Percentiles rank a stretch among this genome's conserved stretches.
Evolutionary conservation across 2,888 invertebrate species (phyloP).

Genomic region (Cabera pusaria): DNA sequence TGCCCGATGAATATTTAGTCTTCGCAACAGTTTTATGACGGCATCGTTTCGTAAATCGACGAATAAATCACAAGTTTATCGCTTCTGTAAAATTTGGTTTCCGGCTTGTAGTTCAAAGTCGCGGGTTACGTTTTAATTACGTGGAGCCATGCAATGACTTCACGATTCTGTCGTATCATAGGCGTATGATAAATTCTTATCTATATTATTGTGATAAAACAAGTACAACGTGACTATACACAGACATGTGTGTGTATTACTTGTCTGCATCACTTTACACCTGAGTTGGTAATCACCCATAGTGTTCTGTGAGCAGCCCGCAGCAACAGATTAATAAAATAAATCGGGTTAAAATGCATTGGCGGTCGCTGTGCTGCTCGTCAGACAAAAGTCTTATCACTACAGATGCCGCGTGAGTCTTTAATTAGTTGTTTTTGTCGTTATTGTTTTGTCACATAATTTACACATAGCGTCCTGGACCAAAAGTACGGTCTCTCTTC

Average conservation of each 20-base stretch:
- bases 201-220: conserved; percentile 22
- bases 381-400: conserved; percentile 15
- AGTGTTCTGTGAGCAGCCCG: no score
- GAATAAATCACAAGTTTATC: conserved; percentile 35
- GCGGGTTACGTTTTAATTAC: conserved; percentile 26
- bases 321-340: no score
- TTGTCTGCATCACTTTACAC: no score
- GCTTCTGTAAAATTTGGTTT: conserved; percentile 30
- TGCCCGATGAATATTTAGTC: conserved; percentile 26
- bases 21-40: conserved; percentile 31
- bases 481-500: no score
- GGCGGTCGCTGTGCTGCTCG: conserved; percentile 37
- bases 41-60: conserved; percentile 28
- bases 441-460: no score
- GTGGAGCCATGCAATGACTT: conserved; percentile 26
- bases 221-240: no score
- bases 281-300: no score
- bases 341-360: conserved; percentile 39
- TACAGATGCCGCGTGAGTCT: conserved; percentile 18
- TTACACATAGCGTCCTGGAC: no score
- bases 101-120: conserved; percentile 30
- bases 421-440: no score
- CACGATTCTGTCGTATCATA: conserved; percentile 16
- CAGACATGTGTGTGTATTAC: no score
- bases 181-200: conserved; percentile 27